These are phyloP conservation scores for Oxyruncus cristatus DNA, from an alignment of 2,113 vertebrate genomes.

Conservation along the genomic window DNA sequence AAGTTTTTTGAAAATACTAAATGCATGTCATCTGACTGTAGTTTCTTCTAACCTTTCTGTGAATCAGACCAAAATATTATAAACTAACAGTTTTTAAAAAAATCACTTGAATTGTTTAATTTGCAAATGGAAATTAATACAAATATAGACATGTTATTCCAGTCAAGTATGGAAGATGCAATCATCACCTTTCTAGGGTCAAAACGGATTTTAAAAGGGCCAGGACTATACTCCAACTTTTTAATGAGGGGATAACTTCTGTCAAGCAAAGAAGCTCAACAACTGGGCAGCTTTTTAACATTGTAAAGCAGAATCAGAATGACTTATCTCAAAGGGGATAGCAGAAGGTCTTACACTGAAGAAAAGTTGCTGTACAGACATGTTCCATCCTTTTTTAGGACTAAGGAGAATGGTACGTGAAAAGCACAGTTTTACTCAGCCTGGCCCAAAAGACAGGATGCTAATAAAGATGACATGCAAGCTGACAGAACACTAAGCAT, in stretches of 20 bases:
- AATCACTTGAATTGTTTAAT: background rate
- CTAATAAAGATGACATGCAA: background rate
- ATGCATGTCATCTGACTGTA: background rate
- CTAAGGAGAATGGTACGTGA: background rate
- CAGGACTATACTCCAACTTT: background rate
- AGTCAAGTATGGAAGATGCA: background rate
- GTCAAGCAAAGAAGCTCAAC: background rate
- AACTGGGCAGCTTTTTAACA: background rate
- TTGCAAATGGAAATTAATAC: background rate
- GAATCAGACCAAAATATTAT: background rate
- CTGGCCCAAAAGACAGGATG: background rate
- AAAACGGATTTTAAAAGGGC: background rate
- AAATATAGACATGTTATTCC: background rate
- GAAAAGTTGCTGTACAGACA: rapidly evolving
- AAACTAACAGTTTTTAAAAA: background rate
- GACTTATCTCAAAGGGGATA: background rate
- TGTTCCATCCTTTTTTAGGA: background rate
- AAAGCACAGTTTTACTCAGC: background rate
- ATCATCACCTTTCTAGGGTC: background rate
- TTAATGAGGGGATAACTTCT: background rate
- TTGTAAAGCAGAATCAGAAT: background rate
- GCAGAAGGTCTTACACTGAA: background rate
- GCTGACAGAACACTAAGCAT: background rate
- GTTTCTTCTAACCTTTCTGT: background rate
- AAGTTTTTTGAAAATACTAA: background rate